These are phyloP conservation scores for Ranitomeya imitator DNA, from an alignment of 2,113 vertebrate genomes.

Conservation along the genomic window DNA sequence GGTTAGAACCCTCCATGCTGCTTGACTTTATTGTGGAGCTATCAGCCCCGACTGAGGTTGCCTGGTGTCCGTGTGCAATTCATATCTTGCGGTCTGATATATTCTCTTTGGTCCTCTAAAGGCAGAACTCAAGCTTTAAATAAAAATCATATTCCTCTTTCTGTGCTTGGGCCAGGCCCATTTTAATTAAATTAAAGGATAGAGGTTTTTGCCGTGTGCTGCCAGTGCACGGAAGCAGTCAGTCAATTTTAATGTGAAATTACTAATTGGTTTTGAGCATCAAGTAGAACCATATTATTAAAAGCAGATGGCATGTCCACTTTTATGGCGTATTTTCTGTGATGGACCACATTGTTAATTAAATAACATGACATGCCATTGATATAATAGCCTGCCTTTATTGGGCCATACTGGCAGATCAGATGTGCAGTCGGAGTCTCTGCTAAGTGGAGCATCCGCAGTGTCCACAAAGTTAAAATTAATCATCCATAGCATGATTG, in stretches of 20 bases:
- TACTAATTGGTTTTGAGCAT: slow-evolving; percentile 50
- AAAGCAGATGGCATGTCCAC: slow-evolving; percentile 48
- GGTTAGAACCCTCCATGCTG: too few relatives aligned
- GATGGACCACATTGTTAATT: slow-evolving; percentile 46
- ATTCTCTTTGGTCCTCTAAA: background rate
- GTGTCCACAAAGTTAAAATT: slow-evolving; percentile 21
- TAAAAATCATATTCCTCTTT: background rate
- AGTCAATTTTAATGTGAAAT: slow-evolving; percentile 48
- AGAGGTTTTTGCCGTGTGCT: slow-evolving; percentile 28
- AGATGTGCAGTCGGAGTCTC: background rate
- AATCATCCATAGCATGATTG: slow-evolving; percentile 13
- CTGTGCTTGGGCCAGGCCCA: background rate
- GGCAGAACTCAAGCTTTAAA: background rate
- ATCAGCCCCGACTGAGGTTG: background rate
- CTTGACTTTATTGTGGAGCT: background rate
- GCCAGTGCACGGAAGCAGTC: slow-evolving; percentile 34
- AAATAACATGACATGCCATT: slow-evolving; percentile 39
- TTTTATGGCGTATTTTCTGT: slow-evolving; percentile 50
- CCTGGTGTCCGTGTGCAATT: background rate
- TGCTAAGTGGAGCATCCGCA: background rate
- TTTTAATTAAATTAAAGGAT: slow-evolving; percentile 45
- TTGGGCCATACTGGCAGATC: slow-evolving; percentile 29
- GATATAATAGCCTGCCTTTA: slow-evolving; percentile 32
- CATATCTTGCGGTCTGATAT: background rate
- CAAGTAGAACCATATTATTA: slow-evolving; percentile 29